Conservation (phyloP, 2,888 invertebrate genomes). For the Eledone cirrhosa region DNA sequence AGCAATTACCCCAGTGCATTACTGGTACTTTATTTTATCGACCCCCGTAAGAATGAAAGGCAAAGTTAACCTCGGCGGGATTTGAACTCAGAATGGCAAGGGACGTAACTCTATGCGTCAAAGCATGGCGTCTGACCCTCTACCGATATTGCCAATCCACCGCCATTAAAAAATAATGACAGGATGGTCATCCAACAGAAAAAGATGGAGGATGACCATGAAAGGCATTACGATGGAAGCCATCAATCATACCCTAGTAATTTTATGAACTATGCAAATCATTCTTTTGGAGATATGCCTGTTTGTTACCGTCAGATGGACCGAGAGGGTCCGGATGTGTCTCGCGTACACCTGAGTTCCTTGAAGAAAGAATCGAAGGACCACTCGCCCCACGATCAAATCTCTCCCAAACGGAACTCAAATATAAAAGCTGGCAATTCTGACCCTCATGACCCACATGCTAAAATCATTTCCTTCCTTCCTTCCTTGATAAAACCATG, state of each 20-base stretch:
- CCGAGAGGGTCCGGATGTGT: slow-evolving; percentile 12
- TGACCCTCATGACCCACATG: slow-evolving; percentile 20
- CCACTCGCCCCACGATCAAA: slow-evolving; percentile 11
- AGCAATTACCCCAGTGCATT: too few species aligned
- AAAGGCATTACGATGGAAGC: slow-evolving; percentile 17
- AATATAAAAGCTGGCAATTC: slow-evolving; percentile 12
- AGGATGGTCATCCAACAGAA: slow-evolving; percentile 11
- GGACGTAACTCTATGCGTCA: too few species aligned
- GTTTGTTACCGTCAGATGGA: slow-evolving; percentile 11
- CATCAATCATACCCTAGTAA: slow-evolving; percentile 2
- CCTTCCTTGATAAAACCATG: slow-evolving; percentile 27
- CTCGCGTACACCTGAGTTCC: background rate
- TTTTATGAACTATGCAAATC: slow-evolving; percentile 28
- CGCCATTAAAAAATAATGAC: slow-evolving; percentile 15
- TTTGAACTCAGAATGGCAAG: too few species aligned
- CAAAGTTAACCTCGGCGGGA: too few species aligned
- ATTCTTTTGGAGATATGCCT: slow-evolving; percentile 8
- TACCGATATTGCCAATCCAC: too few species aligned
- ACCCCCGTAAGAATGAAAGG: too few species aligned
- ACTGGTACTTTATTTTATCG: too few species aligned
- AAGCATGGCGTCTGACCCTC: too few species aligned
- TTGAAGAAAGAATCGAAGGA: slow-evolving; percentile 18
- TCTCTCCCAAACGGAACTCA: slow-evolving; percentile 24
- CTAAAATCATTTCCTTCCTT: slow-evolving; percentile 21
- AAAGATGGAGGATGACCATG: slow-evolving; percentile 1